These are phyloP conservation scores for Drosophila pegasa DNA, from an alignment of 2,888 invertebrate genomes.

Conservation along the genomic window DNA sequence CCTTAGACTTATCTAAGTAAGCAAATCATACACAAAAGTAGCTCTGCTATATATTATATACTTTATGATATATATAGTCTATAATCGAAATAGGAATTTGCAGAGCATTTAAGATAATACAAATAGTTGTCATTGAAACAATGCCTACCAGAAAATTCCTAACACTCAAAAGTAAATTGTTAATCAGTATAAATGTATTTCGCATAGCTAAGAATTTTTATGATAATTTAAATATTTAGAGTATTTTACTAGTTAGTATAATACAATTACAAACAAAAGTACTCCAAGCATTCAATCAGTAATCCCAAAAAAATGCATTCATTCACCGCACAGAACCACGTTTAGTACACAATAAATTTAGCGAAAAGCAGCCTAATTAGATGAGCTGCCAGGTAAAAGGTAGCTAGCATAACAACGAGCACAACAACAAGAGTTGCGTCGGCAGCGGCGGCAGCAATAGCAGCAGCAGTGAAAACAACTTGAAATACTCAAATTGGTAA, in stretches of 20 bases:
- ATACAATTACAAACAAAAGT: too few relatives aligned
- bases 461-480: constrained; percentile 58
- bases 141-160: too few relatives aligned
- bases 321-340: not conserved
- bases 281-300: not conserved
- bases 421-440: constrained; percentile 7
- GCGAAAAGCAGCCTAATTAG: constrained; percentile 56
- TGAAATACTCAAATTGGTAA: constrained; percentile 76
- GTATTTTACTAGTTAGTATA: not conserved
- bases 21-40: not conserved
- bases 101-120: too few relatives aligned
- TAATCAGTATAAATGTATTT: too few relatives aligned
- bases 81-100: too few relatives aligned
- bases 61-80: not conserved
- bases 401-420: constrained; percentile 20
- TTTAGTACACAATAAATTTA: constrained; percentile 8
- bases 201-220: too few relatives aligned
- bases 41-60: not conserved
- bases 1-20: not conserved
- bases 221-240: too few relatives aligned
- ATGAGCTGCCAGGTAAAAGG: constrained; percentile 35
- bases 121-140: too few relatives aligned
- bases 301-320: not conserved
- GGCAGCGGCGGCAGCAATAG: constrained; percentile 34
- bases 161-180: too few relatives aligned